Evolutionary conservation across 1,140 invertebrate genomes (phyloP), one percentile per base, ranked within the genome.

Genomic region (Listronotus oregonensis): DNA sequence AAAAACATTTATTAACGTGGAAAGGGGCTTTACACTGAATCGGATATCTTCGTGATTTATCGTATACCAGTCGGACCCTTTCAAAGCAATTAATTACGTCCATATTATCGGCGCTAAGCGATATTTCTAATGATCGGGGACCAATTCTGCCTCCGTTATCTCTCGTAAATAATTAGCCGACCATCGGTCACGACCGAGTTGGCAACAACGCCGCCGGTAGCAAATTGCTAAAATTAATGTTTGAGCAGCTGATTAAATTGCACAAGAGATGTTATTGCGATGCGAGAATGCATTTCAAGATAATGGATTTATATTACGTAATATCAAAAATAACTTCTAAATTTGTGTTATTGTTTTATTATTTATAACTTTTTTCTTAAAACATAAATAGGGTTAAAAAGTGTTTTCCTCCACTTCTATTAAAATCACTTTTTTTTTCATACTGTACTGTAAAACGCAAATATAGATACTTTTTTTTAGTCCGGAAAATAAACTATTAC

Each of bases 51-150:
- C 31, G 46, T 60, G 58, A 60, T 60, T 60, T 60, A 60, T 17
- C 58, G 46, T 27, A 12, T 34, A 43, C 32, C 32, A 50, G 31
- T 50, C 47, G 58, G 32, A 18, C 27, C 12, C 31, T 8, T 27
- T n/a, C 18, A 3, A 1, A 47, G 40, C 54, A 58, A 65, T 65
- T 58, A 65, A 65, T 65, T 65, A 65, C 34, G 43, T 55, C 55
- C 49, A 42, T 58, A 65, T 58, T 65, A 65, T 65, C 63, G 63
- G 63, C 49, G 40, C 63, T 43, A 65, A 65, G 55, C 63, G 54
- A 65, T 65, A 65, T 65, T 65, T 65, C 63, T 65, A 65, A 65
- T 58, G 54, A 65, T 58, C 55, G 55, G 54, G 39, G 56, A 58
- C 42, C 56, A 58, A 58, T 58, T 15, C 56, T 40, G 32, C 52